Conservation (phyloP, 2,113 vertebrate species). For the Ciconia maguari region DNA sequence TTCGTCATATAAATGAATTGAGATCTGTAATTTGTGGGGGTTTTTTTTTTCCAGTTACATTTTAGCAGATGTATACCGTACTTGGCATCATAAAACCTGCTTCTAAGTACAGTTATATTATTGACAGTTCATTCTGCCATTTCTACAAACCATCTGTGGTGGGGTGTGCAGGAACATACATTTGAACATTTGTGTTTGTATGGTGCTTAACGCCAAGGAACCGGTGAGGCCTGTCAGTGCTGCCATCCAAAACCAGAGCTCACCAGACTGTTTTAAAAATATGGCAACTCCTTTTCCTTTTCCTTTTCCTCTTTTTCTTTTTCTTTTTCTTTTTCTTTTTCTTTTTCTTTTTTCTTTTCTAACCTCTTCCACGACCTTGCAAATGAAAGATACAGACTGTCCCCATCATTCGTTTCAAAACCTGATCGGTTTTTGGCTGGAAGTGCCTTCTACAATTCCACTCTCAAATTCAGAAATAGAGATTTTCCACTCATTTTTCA, state of each 20-base stretch:
- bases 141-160: background rate
- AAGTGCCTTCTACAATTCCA: background rate
- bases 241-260: background rate
- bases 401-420: background rate
- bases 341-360: background rate
- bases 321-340: background rate
- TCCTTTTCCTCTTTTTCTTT: background rate
- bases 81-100: background rate
- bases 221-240: background rate
- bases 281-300: background rate
- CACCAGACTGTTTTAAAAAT: background rate
- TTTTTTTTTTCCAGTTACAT: background rate
- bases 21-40: background rate
- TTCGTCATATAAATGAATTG: background rate
- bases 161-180: fast-evolving
- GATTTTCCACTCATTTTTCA: slow-evolving; percentile 39
- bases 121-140: background rate
- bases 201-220: background rate
- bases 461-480: slow-evolving; percentile 27
- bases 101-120: background rate
- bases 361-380: background rate
- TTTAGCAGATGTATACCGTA: background rate
- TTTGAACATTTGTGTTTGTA: background rate
- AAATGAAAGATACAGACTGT: background rate
- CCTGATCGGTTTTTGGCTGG: background rate